phyloP scores from a whole-genome alignment of 2,797 vertebrate genomes.

The Tapirus indicus region DNA sequence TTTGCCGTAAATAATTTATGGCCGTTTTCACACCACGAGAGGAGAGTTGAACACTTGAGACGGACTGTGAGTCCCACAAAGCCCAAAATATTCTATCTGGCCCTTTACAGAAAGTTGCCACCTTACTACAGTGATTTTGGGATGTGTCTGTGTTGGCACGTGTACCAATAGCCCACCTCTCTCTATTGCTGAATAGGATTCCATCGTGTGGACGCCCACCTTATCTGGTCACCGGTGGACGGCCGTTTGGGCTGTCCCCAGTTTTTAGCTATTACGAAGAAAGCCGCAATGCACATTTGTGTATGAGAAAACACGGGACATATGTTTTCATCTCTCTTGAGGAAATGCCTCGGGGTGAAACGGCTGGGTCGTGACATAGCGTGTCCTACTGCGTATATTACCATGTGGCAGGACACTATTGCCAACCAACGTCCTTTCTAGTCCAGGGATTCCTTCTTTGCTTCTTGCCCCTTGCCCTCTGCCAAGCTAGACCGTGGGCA shows the following conservation, averaged over 20 bases:
- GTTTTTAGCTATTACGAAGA: not conserved
- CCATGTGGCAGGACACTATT: not conserved
- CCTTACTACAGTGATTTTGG: fast-evolving
- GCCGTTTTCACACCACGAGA: not conserved
- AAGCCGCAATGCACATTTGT: not conserved
- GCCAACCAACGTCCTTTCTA: not conserved
- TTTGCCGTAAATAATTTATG: not conserved
- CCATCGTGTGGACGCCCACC: no score
- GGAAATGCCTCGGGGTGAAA: not conserved
- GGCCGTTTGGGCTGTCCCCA: not conserved
- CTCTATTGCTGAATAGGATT: not conserved
- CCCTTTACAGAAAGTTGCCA: not conserved
- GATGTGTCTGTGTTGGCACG: fast-evolving
- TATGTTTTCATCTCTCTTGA: not conserved
- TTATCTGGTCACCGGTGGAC: not conserved
- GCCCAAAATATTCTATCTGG: not conserved
- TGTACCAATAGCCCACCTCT: not conserved
- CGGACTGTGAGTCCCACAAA: fast-evolving
- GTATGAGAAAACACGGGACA: not conserved
- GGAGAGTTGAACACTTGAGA: no score
- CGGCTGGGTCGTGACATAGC: fast-evolving
- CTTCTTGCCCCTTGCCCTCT: not conserved
- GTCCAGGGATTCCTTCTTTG: not conserved
- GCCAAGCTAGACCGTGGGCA: not conserved
- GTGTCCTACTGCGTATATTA: fast-evolving